Percentiles rank a stretch among this genome's conserved stretches.
Conservation (phyloP, 2,113 vertebrate species). For the Addax nasomaculatus region DNA sequence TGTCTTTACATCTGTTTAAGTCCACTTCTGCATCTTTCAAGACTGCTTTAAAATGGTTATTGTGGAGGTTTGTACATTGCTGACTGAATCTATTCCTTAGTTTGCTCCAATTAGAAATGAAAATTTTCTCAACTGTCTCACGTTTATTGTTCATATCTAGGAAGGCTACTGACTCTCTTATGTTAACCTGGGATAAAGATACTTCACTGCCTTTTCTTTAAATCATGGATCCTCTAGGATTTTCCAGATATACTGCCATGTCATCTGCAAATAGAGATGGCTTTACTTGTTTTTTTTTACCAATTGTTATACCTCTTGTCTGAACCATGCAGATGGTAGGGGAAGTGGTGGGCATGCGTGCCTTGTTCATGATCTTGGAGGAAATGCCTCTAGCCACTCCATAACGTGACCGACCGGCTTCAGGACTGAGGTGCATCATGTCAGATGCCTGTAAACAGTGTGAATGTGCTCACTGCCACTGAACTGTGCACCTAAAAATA, state of each 20-base stretch:
- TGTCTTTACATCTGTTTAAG: neutral
- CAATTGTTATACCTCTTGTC: accelerated
- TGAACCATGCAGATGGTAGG: accelerated
- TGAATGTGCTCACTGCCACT: neutral
- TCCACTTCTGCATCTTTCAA: neutral
- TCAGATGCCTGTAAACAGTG: neutral
- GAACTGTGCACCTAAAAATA: neutral
- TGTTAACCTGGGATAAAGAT: neutral
- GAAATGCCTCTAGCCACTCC: neutral
- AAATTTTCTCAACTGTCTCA: too few species aligned
- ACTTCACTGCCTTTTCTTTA: neutral
- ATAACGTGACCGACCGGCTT: accelerated
- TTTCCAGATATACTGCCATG: accelerated
- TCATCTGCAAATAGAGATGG: neutral
- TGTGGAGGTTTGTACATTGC: neutral
- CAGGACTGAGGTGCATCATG: accelerated
- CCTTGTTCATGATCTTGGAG: too few species aligned
- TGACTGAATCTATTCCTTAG: neutral
- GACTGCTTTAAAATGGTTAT: neutral
- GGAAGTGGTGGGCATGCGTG: accelerated
- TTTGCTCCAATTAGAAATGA: neutral
- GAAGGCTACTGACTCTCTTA: neutral
- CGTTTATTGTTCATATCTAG: accelerated
- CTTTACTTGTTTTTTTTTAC: too few species aligned
- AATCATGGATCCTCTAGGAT: neutral